Evolutionary conservation across 2,113 vertebrate species (phyloP).

Genomic region (Dromiciops gliroides): DNA sequence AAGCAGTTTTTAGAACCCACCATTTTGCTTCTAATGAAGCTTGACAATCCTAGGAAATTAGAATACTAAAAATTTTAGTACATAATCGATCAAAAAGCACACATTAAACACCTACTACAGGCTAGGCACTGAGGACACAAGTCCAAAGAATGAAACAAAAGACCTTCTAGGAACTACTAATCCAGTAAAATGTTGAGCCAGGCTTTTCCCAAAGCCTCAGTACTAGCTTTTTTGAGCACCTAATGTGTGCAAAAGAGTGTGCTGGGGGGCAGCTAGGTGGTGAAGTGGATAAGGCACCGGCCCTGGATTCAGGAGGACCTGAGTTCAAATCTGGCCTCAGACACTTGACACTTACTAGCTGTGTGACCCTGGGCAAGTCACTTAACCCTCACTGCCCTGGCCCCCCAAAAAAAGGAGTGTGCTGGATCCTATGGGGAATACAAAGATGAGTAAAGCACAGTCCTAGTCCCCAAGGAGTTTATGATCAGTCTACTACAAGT

Average conservation of each 20-base stretch:
- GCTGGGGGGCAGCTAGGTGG: too few relatives aligned
- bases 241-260: not conserved
- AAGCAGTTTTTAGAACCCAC: not conserved
- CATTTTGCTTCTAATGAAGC: conserved; percentile 18
- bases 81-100: not conserved
- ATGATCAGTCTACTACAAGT: not conserved
- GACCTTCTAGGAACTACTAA: not conserved
- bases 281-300: too few relatives aligned
- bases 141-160: not conserved
- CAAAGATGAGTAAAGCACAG: not conserved
- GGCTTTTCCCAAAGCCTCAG: not conserved
- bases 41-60: conserved; percentile 11
- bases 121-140: not conserved
- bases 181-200: not conserved
- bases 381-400: too few relatives aligned
- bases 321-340: too few relatives aligned
- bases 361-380: too few relatives aligned
- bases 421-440: not conserved
- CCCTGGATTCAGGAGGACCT: too few relatives aligned
- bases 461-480: not conserved
- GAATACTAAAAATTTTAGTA: not conserved
- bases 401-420: not conserved
- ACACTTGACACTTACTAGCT: too few relatives aligned
- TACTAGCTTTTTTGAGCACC: not conserved
- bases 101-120: not conserved